A percentile compares a stretch with the other conserved stretches of the same genome.
Evolutionary conservation across 2,797 vertebrate genomes (phyloP).

Genomic region (Morus bassanus): DNA sequence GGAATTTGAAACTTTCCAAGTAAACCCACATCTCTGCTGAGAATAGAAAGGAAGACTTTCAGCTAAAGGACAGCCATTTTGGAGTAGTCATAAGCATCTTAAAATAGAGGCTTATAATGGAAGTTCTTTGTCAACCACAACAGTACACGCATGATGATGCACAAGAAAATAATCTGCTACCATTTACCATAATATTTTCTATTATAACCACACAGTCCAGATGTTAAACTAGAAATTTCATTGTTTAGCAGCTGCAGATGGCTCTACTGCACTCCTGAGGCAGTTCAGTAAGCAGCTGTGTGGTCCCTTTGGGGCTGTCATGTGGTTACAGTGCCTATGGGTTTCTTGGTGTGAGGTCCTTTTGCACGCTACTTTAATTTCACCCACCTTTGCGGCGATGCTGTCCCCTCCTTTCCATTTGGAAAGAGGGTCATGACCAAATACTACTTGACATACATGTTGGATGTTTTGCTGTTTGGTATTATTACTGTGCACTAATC

Average conservation of each 20-base stretch:
- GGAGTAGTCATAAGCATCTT: not conserved
- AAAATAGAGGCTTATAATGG: conserved; percentile 27
- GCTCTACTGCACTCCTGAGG: not conserved
- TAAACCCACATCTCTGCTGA: conserved; percentile 28
- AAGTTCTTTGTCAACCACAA: not conserved
- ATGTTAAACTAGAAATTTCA: not conserved
- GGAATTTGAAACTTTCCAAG: conserved; percentile 20
- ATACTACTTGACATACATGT: not conserved
- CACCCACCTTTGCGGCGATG: not conserved
- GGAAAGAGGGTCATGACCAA: not conserved
- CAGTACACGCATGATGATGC: not conserved
- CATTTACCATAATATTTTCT: not conserved
- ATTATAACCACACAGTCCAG: not conserved
- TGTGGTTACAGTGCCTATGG: not conserved
- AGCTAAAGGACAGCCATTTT: conserved; percentile 39
- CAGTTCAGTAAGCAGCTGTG: not conserved
- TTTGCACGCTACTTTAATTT: not conserved
- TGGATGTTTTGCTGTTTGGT: not conserved
- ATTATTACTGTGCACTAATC: not conserved
- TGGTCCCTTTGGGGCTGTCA: not conserved
- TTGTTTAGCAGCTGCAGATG: not conserved
- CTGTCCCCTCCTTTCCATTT: not conserved
- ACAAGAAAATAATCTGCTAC: not conserved
- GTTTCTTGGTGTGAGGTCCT: not conserved
- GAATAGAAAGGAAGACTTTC: conserved; percentile 15